These are phyloP conservation scores for Hemibagrus guttatus DNA, from an alignment of 2,797 vertebrate species.

Conservation along the genomic window DNA sequence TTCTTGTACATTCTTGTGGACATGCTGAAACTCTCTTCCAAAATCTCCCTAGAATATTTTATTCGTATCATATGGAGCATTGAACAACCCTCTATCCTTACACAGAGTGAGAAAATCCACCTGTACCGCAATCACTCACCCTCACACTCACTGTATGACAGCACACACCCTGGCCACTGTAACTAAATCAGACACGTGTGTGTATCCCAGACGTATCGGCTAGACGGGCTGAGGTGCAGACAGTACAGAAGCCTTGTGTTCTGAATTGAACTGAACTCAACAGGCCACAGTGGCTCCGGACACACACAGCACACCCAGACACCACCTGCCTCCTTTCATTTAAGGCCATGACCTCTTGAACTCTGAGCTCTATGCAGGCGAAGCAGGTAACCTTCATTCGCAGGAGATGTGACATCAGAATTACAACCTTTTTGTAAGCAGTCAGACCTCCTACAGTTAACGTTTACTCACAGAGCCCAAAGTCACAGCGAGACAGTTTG, in stretches of 20 bases:
- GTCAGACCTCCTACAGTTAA: conserved; percentile 22
- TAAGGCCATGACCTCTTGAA: conserved; percentile 36
- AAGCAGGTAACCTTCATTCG: conserved; percentile 7
- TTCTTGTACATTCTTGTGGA: conserved; percentile 2
- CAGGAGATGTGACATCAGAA: conserved; percentile 21
- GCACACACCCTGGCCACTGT: conserved; percentile 29
- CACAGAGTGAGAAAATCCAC: conserved; percentile 19
- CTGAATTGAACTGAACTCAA: neutral
- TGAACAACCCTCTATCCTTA: neutral
- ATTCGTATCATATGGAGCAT: conserved; percentile 2
- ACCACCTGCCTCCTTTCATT: conserved; percentile 47
- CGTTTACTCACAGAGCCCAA: neutral
- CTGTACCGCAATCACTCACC: conserved; percentile 41
- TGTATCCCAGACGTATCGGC: conserved; percentile 44
- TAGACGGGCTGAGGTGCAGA: conserved; percentile 44
- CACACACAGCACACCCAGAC: conserved; percentile 46
- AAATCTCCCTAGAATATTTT: neutral
- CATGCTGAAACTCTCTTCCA: neutral
- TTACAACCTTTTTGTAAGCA: neutral
- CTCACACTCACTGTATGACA: conserved; percentile 16
- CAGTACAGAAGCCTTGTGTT: neutral
- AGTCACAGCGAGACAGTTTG: neutral
- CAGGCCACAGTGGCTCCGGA: conserved; percentile 33
- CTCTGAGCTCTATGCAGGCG: conserved; percentile 20
- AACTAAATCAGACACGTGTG: conserved; percentile 40